A percentile compares a stretch with the other conserved stretches of the same genome.
Evolutionary conservation across 2,797 vertebrate genomes (phyloP).

Genomic region (Protosalanx chinensis): DNA sequence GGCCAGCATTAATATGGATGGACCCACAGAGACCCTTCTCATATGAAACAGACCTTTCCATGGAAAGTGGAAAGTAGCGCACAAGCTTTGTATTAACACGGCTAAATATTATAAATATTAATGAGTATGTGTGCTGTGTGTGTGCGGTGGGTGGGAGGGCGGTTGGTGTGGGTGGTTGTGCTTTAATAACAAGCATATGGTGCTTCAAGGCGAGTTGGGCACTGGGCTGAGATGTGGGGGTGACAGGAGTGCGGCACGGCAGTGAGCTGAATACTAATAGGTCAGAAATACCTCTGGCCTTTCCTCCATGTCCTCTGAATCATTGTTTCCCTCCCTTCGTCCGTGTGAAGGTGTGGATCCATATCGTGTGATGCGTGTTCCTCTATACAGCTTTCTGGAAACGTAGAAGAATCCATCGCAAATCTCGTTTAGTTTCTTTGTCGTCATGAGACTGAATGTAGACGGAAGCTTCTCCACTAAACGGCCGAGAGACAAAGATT

Average conservation of each 20-base stretch:
- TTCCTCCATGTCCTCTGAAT: background rate
- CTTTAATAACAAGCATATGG: constrained; percentile 53
- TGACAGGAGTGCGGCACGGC: constrained; percentile 20
- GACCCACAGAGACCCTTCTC: constrained; percentile 31
- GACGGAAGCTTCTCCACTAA: no score
- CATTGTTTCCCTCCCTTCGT: background rate
- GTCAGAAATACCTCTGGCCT: background rate
- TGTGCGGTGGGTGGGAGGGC: background rate
- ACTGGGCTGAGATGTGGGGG: constrained; percentile 18
- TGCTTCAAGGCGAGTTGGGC: background rate
- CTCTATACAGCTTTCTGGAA: no score
- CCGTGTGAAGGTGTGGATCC: no score
- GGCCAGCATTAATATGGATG: constrained; percentile 45
- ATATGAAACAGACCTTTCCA: constrained; percentile 49
- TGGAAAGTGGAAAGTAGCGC: constrained; percentile 39
- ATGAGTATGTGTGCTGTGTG: constrained; percentile 38
- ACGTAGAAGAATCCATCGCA: no score
- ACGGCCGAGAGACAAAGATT: background rate
- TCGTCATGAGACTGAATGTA: no score
- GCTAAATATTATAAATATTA: constrained; percentile 67
- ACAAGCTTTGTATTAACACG: constrained; percentile 54
- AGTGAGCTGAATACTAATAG: constrained; percentile 39
- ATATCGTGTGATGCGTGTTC: no score
- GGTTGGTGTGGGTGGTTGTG: constrained; percentile 32
- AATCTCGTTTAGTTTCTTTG: no score